phyloP scores from a whole-genome alignment of 2,113 vertebrate species.

The Ammodytes marinus region DNA sequence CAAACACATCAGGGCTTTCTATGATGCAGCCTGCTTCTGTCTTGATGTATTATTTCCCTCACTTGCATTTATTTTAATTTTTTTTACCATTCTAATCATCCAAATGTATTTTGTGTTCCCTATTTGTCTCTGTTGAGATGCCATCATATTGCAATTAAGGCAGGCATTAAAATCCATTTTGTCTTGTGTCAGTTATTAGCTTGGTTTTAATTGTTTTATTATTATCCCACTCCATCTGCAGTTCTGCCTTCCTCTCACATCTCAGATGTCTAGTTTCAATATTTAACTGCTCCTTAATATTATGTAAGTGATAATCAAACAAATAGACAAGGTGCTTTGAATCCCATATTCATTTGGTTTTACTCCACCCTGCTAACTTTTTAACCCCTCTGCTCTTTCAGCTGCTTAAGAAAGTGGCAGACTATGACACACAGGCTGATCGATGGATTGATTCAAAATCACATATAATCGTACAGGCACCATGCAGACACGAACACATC shows the following conservation, averaged over 20 bases:
- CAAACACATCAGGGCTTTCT: slow-evolving; percentile 40
- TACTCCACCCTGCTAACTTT: neutral
- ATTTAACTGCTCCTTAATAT: neutral
- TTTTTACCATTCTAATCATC: slow-evolving; percentile 36
- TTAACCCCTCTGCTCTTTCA: neutral
- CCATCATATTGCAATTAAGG: slow-evolving; percentile 7
- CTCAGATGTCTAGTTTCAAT: neutral
- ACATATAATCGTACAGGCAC: slow-evolving; percentile 25
- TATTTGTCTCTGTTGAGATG: slow-evolving; percentile 10
- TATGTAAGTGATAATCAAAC: neutral
- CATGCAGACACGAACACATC: neutral
- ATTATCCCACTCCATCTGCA: neutral
- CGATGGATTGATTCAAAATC: slow-evolving; percentile 24
- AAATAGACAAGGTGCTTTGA: neutral
- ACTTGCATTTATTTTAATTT: neutral
- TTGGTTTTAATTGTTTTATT: slow-evolving; percentile 18
- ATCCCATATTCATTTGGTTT: neutral
- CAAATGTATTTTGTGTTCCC: slow-evolving; percentile 3
- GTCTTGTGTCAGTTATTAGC: neutral
- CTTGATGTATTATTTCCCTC: neutral
- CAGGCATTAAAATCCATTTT: neutral
- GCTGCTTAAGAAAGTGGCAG: slow-evolving; percentile 12
- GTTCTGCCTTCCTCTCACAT: neutral
- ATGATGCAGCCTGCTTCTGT: neutral
- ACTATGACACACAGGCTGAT: slow-evolving; percentile 24